Percentiles rank a stretch among this genome's conserved stretches.
Evolutionary conservation across 2,888 invertebrate species (phyloP).

Genomic region (Aporophyla lueneburgensis): DNA sequence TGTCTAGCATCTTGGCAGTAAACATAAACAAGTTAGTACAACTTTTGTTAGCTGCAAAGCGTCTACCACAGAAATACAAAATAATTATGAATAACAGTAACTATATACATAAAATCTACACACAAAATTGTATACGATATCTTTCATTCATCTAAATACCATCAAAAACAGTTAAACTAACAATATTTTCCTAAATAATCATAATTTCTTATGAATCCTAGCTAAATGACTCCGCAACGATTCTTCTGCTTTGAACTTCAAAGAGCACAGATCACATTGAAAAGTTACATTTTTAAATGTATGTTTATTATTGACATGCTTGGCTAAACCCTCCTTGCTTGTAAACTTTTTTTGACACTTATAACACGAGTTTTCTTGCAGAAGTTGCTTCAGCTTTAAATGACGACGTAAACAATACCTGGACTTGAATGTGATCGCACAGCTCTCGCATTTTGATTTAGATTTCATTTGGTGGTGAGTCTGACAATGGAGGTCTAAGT

Average conservation of each 20-base stretch:
- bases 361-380: slow-evolving; percentile 84
- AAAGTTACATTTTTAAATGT: slow-evolving; percentile 82
- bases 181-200: slow-evolving; percentile 70
- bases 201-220: slow-evolving; percentile 85
- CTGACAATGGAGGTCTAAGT: slow-evolving; percentile 83
- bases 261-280: slow-evolving; percentile 83
- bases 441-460: slow-evolving; percentile 85
- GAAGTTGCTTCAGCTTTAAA: slow-evolving; percentile 82
- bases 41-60: background rate
- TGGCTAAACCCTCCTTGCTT: slow-evolving; percentile 79
- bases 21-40: background rate
- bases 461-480: slow-evolving; percentile 83
- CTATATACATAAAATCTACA: slow-evolving; percentile 44
- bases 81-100: slow-evolving; percentile 9
- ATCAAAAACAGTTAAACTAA: slow-evolving; percentile 29
- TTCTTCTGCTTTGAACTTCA: slow-evolving; percentile 85
- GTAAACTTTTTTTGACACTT: slow-evolving; percentile 87
- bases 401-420: slow-evolving; percentile 85
- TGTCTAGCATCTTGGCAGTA: background rate
- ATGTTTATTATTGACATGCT: slow-evolving; percentile 85
- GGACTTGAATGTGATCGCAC: slow-evolving; percentile 87
- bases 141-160: background rate
- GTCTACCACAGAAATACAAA: slow-evolving; percentile 2
- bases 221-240: slow-evolving; percentile 82
- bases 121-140: slow-evolving; percentile 9